Evolutionary conservation across 2,888 invertebrate genomes (phyloP), one percentile per base, ranked within the genome.

Genomic region (Melinopterus prodromus): DNA sequence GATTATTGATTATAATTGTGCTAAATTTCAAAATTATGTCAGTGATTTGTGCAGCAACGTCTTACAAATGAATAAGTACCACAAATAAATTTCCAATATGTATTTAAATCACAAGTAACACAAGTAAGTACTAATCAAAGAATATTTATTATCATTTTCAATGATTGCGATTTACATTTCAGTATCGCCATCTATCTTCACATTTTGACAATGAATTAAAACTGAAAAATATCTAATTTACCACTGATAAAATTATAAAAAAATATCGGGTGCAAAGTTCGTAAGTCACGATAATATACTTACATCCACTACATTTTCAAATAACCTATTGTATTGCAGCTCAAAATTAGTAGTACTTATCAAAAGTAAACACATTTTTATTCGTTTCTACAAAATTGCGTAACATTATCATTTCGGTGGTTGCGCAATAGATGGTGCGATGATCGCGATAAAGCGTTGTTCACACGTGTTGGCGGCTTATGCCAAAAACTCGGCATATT

Each of bases 391-490:
- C 5, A 7, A 2, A 26, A 12, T 53, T 53, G 53, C 53, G 53
- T 53, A 53, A 53, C 12, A 53, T 53, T 71, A 12, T 71, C 7
- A 71, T 71, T 26, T 71, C 14, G 15, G 7, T 6, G 26, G 26
- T 71, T n/a, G 6, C 26, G 14, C 74, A 14, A 6, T n/a, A 74
- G 74, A 74, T 74, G 74, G 74, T 74, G 74, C 26, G n/a, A 74
- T 74, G 74, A 36, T 74, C 35, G 74, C 74, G 6, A 35, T 37
- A 16, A 35, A 35, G 16, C 71, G 71, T 71, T 71, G 35, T 71
- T 71, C 71, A 35, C 74, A 74, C 74, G 74, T 74, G 74, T 26
- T 74, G 26, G 15, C 37, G 26, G 15, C 37, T 74, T 36, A 74
- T 35, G 74, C 37, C 74, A 74, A 74, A 74, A 74, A 74, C 16